Percentiles rank a stretch among this genome's conserved stretches.
Conservation (phyloP, 37 sponge, comb jelly and placozoan genomes). For the Aplysina aerophoba region DNA sequence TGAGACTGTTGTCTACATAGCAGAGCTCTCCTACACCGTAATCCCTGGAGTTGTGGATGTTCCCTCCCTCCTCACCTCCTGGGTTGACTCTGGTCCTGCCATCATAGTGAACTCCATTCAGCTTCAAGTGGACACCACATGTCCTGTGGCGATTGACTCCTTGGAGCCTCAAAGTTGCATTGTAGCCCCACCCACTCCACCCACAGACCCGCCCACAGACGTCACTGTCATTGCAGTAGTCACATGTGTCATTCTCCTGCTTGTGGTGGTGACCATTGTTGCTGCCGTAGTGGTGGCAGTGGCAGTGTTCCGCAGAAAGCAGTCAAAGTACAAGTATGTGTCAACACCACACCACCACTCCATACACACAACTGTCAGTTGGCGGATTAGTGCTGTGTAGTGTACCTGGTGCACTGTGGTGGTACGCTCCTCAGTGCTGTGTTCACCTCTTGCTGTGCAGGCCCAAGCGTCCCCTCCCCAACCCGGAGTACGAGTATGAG, state of each 20-base stretch:
- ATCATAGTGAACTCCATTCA: neutral
- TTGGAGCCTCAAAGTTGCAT: neutral
- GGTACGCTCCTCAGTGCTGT: too few relatives aligned
- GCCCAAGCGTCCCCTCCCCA: too few relatives aligned
- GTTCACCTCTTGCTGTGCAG: too few relatives aligned
- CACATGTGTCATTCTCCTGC: neutral
- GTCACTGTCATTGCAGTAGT: neutral
- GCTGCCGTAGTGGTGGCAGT: neutral
- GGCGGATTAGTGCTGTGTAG: too few relatives aligned
- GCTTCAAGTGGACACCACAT: neutral
- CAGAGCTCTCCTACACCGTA: neutral
- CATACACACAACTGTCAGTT: too few relatives aligned
- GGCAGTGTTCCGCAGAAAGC: neutral
- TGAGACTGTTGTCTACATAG: slow-evolving; percentile 1
- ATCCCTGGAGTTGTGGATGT: neutral
- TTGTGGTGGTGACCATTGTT: neutral
- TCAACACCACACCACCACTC: too few relatives aligned
- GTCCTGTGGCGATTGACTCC: neutral
- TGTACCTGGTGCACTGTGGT: too few relatives aligned
- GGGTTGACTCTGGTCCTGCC: neutral
- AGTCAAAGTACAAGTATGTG: neutral
- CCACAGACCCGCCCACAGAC: neutral
- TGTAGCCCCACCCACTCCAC: neutral
- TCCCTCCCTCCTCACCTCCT: neutral
- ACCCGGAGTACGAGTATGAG: too few relatives aligned